Evolutionary conservation across 1,140 invertebrate genomes (phyloP).

Genomic region (Diplogasteroides magnus): DNA sequence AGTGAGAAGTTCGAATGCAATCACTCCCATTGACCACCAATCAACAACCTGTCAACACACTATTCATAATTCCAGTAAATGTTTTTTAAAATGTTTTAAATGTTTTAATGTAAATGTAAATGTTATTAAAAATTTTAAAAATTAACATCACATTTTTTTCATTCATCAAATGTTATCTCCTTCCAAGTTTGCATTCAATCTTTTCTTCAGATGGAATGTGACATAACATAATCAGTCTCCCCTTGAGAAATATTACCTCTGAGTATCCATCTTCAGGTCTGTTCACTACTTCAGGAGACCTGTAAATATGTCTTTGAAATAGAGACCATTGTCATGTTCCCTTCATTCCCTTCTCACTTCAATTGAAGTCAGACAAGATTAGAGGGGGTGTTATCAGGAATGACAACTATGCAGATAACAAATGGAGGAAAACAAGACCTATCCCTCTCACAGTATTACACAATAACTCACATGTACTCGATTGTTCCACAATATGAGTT

Average conservation of each 20-base stretch:
- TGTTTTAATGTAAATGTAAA: no score
- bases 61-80: conserved; percentile 74
- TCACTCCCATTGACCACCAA: conserved; percentile 95
- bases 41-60: conserved; percentile 62
- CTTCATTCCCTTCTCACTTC: not conserved
- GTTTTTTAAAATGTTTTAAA: no score
- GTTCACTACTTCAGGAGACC: conserved; percentile 84
- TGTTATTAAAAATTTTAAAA: no score
- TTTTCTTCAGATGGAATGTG: no score
- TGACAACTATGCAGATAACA: no score
- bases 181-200: no score
- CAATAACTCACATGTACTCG: conserved; percentile 63
- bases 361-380: not conserved
- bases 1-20: conserved; percentile 91
- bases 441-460: not conserved
- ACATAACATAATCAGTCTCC: no score
- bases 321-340: not conserved
- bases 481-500: conserved; percentile 97
- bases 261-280: conserved; percentile 73
- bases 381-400: not conserved
- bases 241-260: conserved; percentile 62
- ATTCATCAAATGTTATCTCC: no score
- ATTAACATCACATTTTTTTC: no score
- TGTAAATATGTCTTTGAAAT: conserved; percentile 61
- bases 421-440: conserved; percentile 3